Conservation (phyloP, 2,797 vertebrate genomes). For the Nannoperca obscura region DNA sequence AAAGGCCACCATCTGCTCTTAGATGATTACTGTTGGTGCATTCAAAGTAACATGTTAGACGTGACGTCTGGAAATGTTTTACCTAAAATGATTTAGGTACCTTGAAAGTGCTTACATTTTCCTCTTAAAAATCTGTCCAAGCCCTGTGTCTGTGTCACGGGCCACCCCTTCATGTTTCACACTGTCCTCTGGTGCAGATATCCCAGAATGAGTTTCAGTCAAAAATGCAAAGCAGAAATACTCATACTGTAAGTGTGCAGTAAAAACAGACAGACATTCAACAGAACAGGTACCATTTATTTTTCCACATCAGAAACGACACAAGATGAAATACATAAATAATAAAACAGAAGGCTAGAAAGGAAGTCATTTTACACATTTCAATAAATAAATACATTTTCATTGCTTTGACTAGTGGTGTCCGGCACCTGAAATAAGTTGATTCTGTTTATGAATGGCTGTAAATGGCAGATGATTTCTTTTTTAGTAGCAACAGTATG, state of each 20-base stretch:
- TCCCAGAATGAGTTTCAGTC: neutral
- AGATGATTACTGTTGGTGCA: no score
- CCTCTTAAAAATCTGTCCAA: no score
- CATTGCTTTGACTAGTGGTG: constrained; percentile 72
- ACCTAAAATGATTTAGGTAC: no score
- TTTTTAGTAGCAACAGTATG: constrained; percentile 23
- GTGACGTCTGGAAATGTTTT: no score
- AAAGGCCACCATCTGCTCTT: no score
- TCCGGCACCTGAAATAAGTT: constrained; percentile 77
- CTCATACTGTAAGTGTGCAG: neutral
- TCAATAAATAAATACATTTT: constrained; percentile 94
- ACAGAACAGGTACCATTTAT: constrained; percentile 47
- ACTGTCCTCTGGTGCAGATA: neutral
- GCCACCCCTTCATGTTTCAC: neutral
- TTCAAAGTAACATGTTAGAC: no score
- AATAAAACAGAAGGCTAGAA: constrained; percentile 64
- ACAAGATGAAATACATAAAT: constrained; percentile 90
- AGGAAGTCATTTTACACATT: constrained; percentile 69
- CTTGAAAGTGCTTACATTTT: no score
- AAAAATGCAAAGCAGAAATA: neutral
- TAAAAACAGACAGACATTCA: neutral
- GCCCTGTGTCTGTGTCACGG: neutral
- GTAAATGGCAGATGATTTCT: neutral
- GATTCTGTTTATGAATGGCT: constrained; percentile 18
- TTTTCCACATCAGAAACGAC: constrained; percentile 54